Conservation (phyloP, 92 coral and sea anemone genomes). For the Parazoanthus darwini region DNA sequence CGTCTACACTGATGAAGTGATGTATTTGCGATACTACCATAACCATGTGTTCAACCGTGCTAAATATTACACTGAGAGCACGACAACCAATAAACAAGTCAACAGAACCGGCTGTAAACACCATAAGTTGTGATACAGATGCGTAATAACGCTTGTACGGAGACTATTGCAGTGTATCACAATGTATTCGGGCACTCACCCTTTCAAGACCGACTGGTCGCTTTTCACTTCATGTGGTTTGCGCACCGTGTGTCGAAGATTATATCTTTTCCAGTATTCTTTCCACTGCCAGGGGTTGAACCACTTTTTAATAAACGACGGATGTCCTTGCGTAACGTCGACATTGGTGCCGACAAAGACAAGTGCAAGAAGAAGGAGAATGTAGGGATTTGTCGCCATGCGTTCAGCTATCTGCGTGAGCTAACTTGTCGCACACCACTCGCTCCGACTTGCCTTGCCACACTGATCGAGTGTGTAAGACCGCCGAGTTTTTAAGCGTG, state of each 20-base stretch:
- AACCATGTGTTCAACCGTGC: neutral
- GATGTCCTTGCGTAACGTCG: slow-evolving; percentile 1
- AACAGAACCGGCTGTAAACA: neutral
- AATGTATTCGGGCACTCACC: neutral
- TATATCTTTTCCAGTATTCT: slow-evolving; percentile 16
- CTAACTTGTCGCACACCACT: neutral
- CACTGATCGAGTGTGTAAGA: neutral
- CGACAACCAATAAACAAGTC: neutral
- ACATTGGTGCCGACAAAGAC: slow-evolving; percentile 1
- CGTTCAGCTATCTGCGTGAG: neutral
- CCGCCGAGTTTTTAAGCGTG: neutral
- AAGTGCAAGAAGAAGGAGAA: slow-evolving; percentile 17
- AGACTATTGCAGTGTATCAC: neutral
- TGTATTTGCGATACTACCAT: neutral
- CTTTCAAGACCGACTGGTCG: slow-evolving; percentile 31
- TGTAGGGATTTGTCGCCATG: slow-evolving; percentile 24
- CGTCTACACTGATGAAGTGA: too few species aligned
- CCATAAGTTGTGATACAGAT: neutral
- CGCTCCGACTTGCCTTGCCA: neutral
- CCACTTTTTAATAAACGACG: slow-evolving; percentile 4
- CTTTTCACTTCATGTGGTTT: slow-evolving; percentile 38
- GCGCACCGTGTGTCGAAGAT: slow-evolving; percentile 21
- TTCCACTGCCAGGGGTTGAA: slow-evolving; percentile 37
- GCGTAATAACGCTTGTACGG: neutral
- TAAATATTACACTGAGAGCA: neutral